Percentiles rank a stretch among this genome's conserved stretches.
phyloP scores from a whole-genome alignment of 2,888 invertebrate species.

The Lasiommata megera region DNA sequence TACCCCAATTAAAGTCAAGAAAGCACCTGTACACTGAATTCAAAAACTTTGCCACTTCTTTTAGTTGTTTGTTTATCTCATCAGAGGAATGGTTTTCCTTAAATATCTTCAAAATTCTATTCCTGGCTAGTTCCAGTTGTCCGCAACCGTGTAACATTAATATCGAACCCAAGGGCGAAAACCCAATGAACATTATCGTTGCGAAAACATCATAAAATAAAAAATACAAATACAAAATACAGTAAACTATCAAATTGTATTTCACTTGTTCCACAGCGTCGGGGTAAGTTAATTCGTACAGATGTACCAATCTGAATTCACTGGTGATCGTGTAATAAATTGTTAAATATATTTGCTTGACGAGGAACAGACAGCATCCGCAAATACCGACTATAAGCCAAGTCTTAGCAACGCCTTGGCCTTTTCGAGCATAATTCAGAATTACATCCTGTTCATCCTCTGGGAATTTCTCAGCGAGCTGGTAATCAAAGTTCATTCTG shows the following conservation, averaged over 20 bases:
- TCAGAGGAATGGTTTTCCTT: conserved; percentile 23
- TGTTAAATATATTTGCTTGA: conserved; percentile 37
- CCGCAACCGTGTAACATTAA: conserved; percentile 54
- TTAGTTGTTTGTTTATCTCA: conserved; percentile 37
- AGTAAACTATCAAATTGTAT: conserved; percentile 33
- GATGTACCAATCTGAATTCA: conserved; percentile 37
- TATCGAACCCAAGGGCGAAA: conserved; percentile 50
- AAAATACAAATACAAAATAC: conserved; percentile 22
- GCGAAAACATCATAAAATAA: conserved; percentile 34
- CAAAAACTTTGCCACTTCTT: conserved; percentile 37
- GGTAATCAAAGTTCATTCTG: conserved; percentile 44
- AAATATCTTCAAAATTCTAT: conserved; percentile 40
- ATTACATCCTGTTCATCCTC: conserved; percentile 39
- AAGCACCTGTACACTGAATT: conserved; percentile 42
- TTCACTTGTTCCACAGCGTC: conserved; percentile 38
- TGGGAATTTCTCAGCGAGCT: conserved; percentile 26
- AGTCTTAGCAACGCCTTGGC: conserved; percentile 38
- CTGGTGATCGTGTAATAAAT: conserved; percentile 35
- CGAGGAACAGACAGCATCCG: conserved; percentile 26
- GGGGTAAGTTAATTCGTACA: conserved; percentile 44
- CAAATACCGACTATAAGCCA: conserved; percentile 36
- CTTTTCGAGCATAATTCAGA: conserved; percentile 36
- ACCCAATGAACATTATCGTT: conserved; percentile 39
- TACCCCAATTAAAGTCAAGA: not conserved
- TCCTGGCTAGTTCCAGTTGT: conserved; percentile 47